Percentiles rank a stretch among this genome's conserved stretches.
phyloP scores from a whole-genome alignment of 2,888 invertebrate species.

The Mesochorus sp. region DNA sequence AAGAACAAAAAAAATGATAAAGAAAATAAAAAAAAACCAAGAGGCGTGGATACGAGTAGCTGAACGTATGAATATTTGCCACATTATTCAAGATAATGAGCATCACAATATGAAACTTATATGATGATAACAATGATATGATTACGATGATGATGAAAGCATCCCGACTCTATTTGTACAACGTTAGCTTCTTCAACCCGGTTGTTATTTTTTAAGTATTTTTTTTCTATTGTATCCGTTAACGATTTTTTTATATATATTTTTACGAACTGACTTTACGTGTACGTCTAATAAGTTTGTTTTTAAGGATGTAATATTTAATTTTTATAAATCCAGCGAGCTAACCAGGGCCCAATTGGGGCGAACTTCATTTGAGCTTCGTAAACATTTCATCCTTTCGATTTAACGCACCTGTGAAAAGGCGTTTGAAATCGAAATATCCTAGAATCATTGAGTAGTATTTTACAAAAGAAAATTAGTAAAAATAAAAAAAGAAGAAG shows the following conservation, averaged over 20 bases:
- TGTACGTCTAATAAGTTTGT: slow-evolving; percentile 54
- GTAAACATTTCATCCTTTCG: slow-evolving; percentile 4
- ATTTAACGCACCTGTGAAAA: background rate
- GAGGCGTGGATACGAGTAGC: slow-evolving; percentile 58
- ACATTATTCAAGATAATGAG: slow-evolving; percentile 67
- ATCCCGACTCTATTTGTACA: slow-evolving; percentile 63
- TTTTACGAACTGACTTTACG: slow-evolving; percentile 64
- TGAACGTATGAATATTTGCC: slow-evolving; percentile 71
- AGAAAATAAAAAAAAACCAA: slow-evolving; percentile 55
- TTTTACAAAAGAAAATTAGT: slow-evolving; percentile 18
- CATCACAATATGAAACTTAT: slow-evolving; percentile 47
- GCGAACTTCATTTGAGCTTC: background rate
- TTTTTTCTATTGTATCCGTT: slow-evolving; percentile 54
- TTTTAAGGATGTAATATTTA: slow-evolving; percentile 53
- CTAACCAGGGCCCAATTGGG: slow-evolving; percentile 14
- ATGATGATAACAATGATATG: slow-evolving; percentile 9
- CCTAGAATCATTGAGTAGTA: slow-evolving; percentile 29
- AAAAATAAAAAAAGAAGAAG: background rate
- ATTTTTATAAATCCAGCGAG: slow-evolving; percentile 38
- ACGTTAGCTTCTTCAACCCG: slow-evolving; percentile 68
- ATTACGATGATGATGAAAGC: slow-evolving; percentile 23
- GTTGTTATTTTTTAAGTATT: slow-evolving; percentile 64
- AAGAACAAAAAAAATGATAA: too few species aligned
- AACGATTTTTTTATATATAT: slow-evolving; percentile 63
- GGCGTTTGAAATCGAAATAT: background rate